These are phyloP conservation scores for Apteryx owenii DNA, from an alignment of 2,113 vertebrate genomes.

Conservation along the genomic window DNA sequence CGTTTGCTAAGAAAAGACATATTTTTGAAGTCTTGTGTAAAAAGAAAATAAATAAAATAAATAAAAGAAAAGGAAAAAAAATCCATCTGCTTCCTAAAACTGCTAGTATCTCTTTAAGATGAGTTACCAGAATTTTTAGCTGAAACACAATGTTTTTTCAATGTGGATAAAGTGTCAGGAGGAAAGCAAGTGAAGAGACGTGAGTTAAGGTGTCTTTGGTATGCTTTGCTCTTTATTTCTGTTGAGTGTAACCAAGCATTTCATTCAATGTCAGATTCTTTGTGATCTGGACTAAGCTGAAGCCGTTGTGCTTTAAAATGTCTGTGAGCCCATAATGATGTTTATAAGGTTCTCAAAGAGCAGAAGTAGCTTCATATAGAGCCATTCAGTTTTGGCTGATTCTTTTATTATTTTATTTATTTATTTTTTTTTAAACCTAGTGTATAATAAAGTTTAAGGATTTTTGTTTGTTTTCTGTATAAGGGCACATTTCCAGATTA, in stretches of 20 bases:
- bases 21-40: neutral
- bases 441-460: neutral
- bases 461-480: neutral
- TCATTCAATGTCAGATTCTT: neutral
- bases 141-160: neutral
- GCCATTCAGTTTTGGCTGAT: neutral
- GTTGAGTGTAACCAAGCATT: neutral
- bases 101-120: neutral
- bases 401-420: neutral
- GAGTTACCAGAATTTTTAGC: neutral
- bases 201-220: neutral
- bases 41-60: too few species aligned
- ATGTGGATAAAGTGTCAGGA: neutral
- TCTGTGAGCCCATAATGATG: neutral
- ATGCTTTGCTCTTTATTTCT: neutral
- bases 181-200: neutral
- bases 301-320: neutral
- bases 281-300: neutral
- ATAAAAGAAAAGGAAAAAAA: too few species aligned
- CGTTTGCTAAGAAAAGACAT: neutral
- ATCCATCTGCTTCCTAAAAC: neutral
- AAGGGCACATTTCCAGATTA: neutral
- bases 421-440: neutral
- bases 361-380: neutral
- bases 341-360: neutral